Percentiles rank a stretch among this genome's conserved stretches.
phyloP scores from a whole-genome alignment of 2,797 vertebrate genomes.

The Gorsachius magnificus region DNA sequence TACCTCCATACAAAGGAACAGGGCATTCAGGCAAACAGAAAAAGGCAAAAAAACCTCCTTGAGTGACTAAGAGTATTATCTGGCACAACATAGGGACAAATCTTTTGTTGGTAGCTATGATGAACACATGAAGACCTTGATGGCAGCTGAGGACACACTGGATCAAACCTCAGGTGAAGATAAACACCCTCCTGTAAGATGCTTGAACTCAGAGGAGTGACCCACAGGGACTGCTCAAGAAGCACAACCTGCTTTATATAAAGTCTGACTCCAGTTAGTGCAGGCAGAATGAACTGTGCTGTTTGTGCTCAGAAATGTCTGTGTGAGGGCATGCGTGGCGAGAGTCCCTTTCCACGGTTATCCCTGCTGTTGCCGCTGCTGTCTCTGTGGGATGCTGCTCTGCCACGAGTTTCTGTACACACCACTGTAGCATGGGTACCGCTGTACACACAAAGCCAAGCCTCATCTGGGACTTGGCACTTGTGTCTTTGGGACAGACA shows the following conservation, averaged over 20 bases:
- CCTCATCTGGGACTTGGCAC: not conserved
- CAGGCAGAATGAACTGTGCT: not conserved
- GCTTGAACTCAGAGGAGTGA: not conserved
- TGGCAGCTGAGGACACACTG: not conserved
- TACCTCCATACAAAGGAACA: not conserved
- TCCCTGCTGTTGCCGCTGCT: rapidly evolving
- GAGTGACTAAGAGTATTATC: not conserved
- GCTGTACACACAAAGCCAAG: too few species aligned
- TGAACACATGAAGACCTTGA: not conserved
- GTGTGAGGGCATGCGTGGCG: rapidly evolving
- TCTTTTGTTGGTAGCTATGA: not conserved
- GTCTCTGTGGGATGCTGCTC: not conserved
- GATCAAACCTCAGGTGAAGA: not conserved
- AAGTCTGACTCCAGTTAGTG: not conserved
- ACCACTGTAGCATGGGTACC: not conserved
- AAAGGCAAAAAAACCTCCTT: not conserved
- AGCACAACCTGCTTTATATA: not conserved
- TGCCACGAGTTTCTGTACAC: not conserved
- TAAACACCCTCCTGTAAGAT: not conserved
- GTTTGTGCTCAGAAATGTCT: not conserved
- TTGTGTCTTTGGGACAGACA: not conserved
- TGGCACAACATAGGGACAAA: not conserved
- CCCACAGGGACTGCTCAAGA: not conserved
- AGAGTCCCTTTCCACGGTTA: not conserved
- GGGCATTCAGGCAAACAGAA: not conserved